Base-by-base conservation (phyloP, 2,113 vertebrate genomes). In the Dicaeum eximium region DNA sequence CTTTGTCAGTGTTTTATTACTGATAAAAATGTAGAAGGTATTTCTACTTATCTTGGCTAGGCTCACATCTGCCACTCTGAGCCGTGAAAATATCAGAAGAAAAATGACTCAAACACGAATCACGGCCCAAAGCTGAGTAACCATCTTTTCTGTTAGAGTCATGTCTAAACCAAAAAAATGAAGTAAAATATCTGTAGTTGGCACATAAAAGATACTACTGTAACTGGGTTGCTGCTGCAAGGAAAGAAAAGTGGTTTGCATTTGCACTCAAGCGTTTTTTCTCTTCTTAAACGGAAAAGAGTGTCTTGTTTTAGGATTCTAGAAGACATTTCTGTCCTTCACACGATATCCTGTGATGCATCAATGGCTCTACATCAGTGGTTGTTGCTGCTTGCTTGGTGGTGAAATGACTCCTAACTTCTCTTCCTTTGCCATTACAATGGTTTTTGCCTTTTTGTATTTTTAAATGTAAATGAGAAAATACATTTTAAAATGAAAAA, bases 391-490 rank as follows among this genome's bases (percentile, higher is more conserved):
- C 60, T 70, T 80, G 18, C 47, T 71, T 60, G 11, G 47, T 3
- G 5, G 25, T 23, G 27, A 91, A 80, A 62, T 30, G 22, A 15
- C 33, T 80, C 80, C 30, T 50, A 31, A 33, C 22, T 69, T 86
- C 4, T 15, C 28, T 88, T 90, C 14, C 23, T 82, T 71, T 77
- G 31, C 25, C 23, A 11, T 81, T 77, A 48, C 6, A 70, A 7
- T 69, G 1, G 0, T 2, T 31, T 66, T 64, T 75, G 6, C 12
- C 9, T 80, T 80, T 56, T 54, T 18, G 2, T 73, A 14, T 69
- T 95, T 92, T 65, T 70, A 71, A 84, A 73, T 64, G 15, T 37
- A 35, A 87, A n/a, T 11, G 11, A 87, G 47, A 61, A 82, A 85
- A 69, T 40, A 72, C 47, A 69, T 57, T 2, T 23, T 25, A 45